Conservation (phyloP, 2,888 invertebrate genomes). For the Uropetala carovei region DNA sequence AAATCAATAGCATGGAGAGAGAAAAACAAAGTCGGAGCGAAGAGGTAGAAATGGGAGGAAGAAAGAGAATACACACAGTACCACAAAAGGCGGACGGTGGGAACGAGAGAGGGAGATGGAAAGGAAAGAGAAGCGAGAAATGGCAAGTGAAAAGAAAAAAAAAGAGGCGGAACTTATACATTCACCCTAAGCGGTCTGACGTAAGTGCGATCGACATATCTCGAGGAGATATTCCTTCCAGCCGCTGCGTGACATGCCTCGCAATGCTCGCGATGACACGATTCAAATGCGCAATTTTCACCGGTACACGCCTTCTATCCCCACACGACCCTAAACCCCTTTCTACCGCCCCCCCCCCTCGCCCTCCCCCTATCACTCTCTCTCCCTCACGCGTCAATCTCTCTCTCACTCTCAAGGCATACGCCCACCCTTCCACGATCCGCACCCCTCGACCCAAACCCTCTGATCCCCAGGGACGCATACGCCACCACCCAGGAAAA, state of each 20-base stretch:
- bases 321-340: background rate
- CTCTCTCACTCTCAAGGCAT: background rate
- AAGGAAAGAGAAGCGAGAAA: no score
- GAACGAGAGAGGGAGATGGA: no score
- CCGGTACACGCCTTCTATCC: background rate
- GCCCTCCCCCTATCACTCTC: background rate
- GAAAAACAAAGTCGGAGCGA: no score
- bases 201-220: conserved; percentile 21
- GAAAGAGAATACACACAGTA: no score
- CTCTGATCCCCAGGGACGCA: background rate
- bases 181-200: background rate
- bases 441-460: background rate
- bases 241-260: conserved; percentile 7
- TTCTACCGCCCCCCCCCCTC: background rate
- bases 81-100: no score
- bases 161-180: no score
- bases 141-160: no score
- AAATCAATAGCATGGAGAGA: no score
- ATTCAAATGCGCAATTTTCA: background rate
- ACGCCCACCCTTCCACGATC: background rate
- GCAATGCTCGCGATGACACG: background rate
- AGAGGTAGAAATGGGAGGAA: no score
- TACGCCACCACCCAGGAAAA: background rate
- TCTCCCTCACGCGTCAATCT: background rate
- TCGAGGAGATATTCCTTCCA: background rate